These are phyloP conservation scores for Amblyornis subalaris DNA, from an alignment of 2,113 vertebrate genomes.

Conservation along the genomic window DNA sequence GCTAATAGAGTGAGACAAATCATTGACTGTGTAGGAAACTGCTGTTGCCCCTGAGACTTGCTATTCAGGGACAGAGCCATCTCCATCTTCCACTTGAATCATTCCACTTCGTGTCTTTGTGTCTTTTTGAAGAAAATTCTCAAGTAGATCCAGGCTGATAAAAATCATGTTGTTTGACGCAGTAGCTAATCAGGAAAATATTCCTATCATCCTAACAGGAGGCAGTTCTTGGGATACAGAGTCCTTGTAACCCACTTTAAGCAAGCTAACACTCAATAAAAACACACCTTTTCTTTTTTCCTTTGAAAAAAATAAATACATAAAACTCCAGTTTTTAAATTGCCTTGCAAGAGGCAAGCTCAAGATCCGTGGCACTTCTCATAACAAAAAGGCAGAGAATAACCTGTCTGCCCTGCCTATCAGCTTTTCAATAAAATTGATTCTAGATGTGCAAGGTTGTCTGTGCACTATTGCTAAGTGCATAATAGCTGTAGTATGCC, in stretches of 20 bases:
- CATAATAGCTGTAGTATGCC: conserved; percentile 28
- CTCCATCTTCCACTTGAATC: background rate
- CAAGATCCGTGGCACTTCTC: background rate
- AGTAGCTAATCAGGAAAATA: background rate
- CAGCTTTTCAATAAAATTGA: conserved; percentile 28
- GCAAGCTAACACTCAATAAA: background rate
- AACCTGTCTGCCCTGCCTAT: background rate
- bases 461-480: background rate
- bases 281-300: background rate
- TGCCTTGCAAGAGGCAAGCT: background rate
- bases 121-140: background rate
- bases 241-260: background rate
- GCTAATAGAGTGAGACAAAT: background rate
- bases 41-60: background rate
- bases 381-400: conserved; percentile 30
- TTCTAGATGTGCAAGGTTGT: conserved; percentile 2
- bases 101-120: background rate
- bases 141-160: background rate
- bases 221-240: background rate
- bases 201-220: background rate
- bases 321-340: background rate
- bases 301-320: background rate
- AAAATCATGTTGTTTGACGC: background rate
- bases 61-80: background rate
- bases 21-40: background rate